Evolutionary conservation across 2,113 vertebrate genomes (phyloP).

Genomic region (Vulpes lagopus): DNA sequence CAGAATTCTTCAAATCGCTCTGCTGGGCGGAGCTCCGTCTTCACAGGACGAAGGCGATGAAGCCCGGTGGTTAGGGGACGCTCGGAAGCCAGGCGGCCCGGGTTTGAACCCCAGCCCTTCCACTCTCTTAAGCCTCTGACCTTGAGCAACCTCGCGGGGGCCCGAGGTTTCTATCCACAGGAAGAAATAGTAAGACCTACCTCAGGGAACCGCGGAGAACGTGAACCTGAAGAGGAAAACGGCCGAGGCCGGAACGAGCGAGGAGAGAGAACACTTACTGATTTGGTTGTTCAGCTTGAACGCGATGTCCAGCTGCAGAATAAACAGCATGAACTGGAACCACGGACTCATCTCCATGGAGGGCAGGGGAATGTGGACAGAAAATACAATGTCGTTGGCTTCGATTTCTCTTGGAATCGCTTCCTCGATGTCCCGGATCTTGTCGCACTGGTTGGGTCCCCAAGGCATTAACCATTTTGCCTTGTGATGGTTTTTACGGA

Average conservation of each 20-base stretch:
- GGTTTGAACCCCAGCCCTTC: background rate
- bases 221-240: background rate
- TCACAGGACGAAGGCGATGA: background rate
- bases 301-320: slow-evolving; percentile 97
- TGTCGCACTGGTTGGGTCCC: slow-evolving; percentile 94
- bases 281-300: slow-evolving; percentile 97
- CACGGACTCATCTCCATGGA: slow-evolving; percentile 97
- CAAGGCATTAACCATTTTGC: slow-evolving; percentile 96
- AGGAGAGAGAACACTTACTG: slow-evolving; percentile 87
- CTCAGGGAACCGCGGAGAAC: background rate
- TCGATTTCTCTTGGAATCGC: slow-evolving; percentile 93
- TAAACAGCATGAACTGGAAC: slow-evolving; percentile 99
- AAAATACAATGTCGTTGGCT: slow-evolving; percentile 97
- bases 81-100: background rate
- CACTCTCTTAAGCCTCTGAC: background rate
- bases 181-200: background rate
- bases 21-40: background rate
- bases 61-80: background rate
- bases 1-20: background rate
- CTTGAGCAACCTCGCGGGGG: background rate
- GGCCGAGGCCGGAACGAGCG: background rate
- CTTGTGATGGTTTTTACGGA: slow-evolving; percentile 89
- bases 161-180: background rate
- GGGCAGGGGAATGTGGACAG: slow-evolving; percentile 93
- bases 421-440: slow-evolving; percentile 93